Evolutionary conservation across 2,888 invertebrate genomes (phyloP).

Genomic region (Esperia sulphurella): DNA sequence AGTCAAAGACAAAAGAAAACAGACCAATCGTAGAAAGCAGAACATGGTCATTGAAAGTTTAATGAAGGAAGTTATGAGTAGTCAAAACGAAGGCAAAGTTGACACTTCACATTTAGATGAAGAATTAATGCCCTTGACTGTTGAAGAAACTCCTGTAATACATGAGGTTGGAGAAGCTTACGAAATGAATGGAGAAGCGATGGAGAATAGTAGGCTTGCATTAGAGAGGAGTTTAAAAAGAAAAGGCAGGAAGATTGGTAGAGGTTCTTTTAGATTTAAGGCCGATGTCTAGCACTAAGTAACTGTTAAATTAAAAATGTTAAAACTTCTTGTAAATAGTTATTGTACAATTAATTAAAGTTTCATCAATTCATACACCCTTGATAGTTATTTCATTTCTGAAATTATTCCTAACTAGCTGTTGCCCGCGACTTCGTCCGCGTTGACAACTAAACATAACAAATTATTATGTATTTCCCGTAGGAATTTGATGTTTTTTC

Average conservation of each 20-base stretch:
- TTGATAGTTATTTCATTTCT: background rate
- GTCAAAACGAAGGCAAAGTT: constrained; percentile 20
- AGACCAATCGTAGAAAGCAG: constrained; percentile 36
- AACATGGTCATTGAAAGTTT: constrained; percentile 50
- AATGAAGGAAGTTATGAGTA: constrained; percentile 19
- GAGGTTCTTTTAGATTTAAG: constrained; percentile 51
- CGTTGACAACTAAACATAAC: too few species aligned
- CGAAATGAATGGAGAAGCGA: constrained; percentile 12
- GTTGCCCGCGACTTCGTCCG: too few species aligned
- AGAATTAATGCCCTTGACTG: constrained; percentile 24
- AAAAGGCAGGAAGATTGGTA: constrained; percentile 31
- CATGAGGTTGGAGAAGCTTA: constrained; percentile 15
- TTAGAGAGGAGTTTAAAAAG: constrained; percentile 47
- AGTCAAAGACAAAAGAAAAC: constrained; percentile 28
- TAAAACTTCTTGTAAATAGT: background rate
- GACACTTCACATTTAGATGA: constrained; percentile 17
- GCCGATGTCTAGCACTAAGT: constrained; percentile 29
- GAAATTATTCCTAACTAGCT: too few species aligned
- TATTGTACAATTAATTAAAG: background rate
- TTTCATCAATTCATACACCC: background rate
- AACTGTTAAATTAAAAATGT: background rate
- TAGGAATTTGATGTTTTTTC: too few species aligned
- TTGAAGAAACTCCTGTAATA: constrained; percentile 11
- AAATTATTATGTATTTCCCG: too few species aligned
- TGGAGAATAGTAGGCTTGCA: constrained; percentile 36